phyloP scores from a whole-genome alignment of 2,888 invertebrate genomes.

The Tachina fera region DNA sequence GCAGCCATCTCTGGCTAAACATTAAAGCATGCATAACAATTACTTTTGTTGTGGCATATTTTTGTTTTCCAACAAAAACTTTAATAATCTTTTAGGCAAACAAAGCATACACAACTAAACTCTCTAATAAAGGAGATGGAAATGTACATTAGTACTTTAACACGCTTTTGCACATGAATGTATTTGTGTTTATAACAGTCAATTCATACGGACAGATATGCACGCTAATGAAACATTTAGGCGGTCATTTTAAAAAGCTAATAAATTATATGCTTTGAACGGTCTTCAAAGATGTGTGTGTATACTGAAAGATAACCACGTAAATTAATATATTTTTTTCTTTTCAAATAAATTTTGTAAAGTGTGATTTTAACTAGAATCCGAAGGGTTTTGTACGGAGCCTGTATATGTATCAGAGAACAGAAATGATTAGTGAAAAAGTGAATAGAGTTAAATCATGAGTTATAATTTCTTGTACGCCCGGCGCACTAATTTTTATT shows the following conservation, averaged over 20 bases:
- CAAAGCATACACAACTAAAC: slow-evolving; percentile 27
- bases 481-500: too few species aligned
- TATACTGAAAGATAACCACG: too few species aligned
- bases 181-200: background rate
- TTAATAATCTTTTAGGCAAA: slow-evolving; percentile 33
- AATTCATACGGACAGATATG: background rate
- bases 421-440: too few species aligned
- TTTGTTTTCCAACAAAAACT: slow-evolving; percentile 50
- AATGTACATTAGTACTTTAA: slow-evolving; percentile 55
- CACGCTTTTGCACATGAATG: slow-evolving; percentile 46
- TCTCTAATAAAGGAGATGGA: slow-evolving; percentile 11
- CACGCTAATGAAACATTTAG: slow-evolving; percentile 23
- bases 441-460: too few species aligned
- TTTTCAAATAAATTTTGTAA: too few species aligned
- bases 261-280: too few species aligned
- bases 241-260: background rate
- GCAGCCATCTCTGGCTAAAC: slow-evolving; percentile 47
- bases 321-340: too few species aligned
- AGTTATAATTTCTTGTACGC: too few species aligned
- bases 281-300: too few species aligned
- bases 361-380: too few species aligned
- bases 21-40: slow-evolving; percentile 69
- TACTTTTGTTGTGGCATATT: slow-evolving; percentile 69
- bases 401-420: too few species aligned
- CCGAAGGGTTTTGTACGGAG: too few species aligned